A percentile compares a stretch with the other conserved stretches of the same genome.
Conservation (phyloP, 2,888 invertebrate genomes). For the Ectemnius cavifrons region DNA sequence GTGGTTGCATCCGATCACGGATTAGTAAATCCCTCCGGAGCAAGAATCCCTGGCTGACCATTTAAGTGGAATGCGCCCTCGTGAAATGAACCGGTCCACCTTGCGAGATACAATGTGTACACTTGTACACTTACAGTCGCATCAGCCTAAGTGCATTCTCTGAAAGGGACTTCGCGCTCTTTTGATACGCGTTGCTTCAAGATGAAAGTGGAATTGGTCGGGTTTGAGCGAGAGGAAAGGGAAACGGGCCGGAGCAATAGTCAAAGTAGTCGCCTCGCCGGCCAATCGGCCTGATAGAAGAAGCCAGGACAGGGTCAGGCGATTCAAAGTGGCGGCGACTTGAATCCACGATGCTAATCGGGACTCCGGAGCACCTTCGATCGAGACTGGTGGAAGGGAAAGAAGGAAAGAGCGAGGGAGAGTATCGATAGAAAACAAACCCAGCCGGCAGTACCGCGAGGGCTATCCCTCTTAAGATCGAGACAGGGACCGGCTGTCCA, state of each 20-base stretch:
- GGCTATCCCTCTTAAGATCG: slow-evolving; percentile 54
- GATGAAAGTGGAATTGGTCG: not conserved
- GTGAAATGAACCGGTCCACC: no score
- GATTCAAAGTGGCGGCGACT: slow-evolving; percentile 42
- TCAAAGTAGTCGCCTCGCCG: slow-evolving; percentile 28
- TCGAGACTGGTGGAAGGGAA: not conserved
- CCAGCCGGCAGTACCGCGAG: slow-evolving; percentile 27
- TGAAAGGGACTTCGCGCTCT: no score
- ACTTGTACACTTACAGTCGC: no score
- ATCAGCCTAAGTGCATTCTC: no score
- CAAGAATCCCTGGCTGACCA: no score
- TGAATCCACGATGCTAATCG: slow-evolving; percentile 55
- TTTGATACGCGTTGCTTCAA: not conserved
- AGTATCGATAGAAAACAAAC: slow-evolving; percentile 60
- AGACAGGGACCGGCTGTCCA: slow-evolving; percentile 63
- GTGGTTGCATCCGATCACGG: no score
- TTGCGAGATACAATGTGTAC: no score
- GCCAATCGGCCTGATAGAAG: slow-evolving; percentile 32
- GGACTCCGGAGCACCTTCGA: slow-evolving; percentile 47
- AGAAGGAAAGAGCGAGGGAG: not conserved
- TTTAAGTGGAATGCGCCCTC: no score
- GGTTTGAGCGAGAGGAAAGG: not conserved
- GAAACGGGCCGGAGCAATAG: slow-evolving; percentile 27
- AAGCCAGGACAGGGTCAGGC: slow-evolving; percentile 26
- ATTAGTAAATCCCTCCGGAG: no score